phyloP scores from a whole-genome alignment of 2,888 invertebrate genomes.

The Alviniconcha strummeri region DNA sequence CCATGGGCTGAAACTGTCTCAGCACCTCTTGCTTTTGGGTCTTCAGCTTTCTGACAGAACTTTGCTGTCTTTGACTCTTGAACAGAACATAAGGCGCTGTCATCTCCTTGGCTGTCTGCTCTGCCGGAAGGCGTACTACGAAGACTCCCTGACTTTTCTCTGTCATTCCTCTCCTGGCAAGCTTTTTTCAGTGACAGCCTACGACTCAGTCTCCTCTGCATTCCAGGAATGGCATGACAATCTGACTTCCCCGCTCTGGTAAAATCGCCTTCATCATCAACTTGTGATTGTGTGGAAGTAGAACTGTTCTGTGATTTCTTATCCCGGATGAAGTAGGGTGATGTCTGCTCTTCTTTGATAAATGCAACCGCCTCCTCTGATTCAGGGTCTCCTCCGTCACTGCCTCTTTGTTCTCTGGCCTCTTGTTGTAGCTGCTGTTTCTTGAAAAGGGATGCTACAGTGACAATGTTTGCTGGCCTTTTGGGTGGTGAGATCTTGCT shows the following conservation, averaged over 20 bases:
- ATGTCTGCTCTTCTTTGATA: slow-evolving; percentile 8
- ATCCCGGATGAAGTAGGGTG: not conserved
- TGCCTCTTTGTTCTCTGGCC: not conserved
- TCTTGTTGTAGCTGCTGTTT: not conserved
- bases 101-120: not conserved
- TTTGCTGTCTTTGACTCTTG: not conserved
- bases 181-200: slow-evolving; percentile 9
- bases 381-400: not conserved
- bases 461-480: not conserved
- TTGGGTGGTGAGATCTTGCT: not conserved
- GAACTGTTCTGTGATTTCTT: not conserved
- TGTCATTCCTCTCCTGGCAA: not conserved
- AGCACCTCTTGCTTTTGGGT: too few species aligned
- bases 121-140: too few species aligned
- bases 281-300: not conserved
- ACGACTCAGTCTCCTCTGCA: not conserved
- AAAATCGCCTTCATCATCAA: not conserved
- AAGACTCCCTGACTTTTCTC: not conserved
- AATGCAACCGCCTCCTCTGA: slow-evolving; percentile 13
- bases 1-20: too few species aligned
- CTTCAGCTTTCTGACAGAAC: not conserved
- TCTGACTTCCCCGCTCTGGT: not conserved
- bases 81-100: not conserved
- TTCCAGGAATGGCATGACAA: not conserved
- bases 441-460: slow-evolving; percentile 11